A percentile compares a stretch with the other conserved stretches of the same genome.
These are phyloP conservation scores for Setipinna tenuifilis DNA, from an alignment of 2,797 vertebrate species.

Conservation along the genomic window DNA sequence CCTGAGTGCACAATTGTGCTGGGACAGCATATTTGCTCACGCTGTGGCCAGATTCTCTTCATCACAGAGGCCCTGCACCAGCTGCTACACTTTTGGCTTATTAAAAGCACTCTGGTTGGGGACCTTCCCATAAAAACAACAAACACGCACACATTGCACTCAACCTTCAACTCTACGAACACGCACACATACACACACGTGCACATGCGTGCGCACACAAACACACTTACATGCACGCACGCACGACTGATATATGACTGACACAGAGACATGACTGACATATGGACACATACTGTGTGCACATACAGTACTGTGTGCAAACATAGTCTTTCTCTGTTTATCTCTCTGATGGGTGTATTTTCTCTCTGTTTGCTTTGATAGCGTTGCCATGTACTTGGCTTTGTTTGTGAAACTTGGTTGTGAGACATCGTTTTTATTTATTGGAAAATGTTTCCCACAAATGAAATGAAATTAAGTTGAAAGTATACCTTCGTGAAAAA, in stretches of 20 bases:
- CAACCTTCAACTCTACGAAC: neutral
- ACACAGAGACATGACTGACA: neutral
- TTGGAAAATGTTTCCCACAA: neutral
- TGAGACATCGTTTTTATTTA: neutral
- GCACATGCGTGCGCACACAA: neutral
- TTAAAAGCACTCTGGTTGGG: slow-evolving; percentile 24
- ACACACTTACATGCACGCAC: neutral
- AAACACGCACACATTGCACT: neutral
- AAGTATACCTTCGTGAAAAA: neutral
- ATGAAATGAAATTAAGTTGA: neutral
- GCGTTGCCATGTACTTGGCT: neutral
- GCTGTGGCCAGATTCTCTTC: slow-evolving; percentile 45
- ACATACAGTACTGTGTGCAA: neutral
- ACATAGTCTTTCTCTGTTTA: neutral
- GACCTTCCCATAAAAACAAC: neutral
- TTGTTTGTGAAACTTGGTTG: neutral
- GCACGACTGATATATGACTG: neutral
- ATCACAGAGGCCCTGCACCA: slow-evolving; percentile 48
- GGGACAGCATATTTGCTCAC: slow-evolving; percentile 53
- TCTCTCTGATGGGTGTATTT: neutral
- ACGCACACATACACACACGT: neutral
- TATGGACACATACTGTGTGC: neutral
- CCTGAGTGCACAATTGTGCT: slow-evolving; percentile 61
- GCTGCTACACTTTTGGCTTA: slow-evolving; percentile 22
- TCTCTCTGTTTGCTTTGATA: neutral